Evolutionary conservation across 2,797 vertebrate genomes (phyloP).

Genomic region (Emys orbicularis): DNA sequence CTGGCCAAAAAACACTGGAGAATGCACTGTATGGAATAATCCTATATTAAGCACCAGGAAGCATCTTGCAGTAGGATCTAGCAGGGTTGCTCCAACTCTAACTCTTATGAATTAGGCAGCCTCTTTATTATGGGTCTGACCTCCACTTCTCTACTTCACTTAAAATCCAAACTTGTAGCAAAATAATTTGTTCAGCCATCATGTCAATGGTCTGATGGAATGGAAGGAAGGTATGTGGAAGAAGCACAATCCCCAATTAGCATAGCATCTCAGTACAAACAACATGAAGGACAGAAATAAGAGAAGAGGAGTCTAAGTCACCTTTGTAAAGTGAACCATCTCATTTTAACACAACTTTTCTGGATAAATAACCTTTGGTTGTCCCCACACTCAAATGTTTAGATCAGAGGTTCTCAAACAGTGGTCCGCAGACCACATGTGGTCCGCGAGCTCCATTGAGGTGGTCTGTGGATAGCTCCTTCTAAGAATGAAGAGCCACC

Average conservation of each 20-base stretch:
- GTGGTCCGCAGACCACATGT: too few species aligned
- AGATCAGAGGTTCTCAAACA: background rate
- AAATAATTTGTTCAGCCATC: background rate
- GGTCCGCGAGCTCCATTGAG: too few species aligned
- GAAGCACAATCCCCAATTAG: background rate
- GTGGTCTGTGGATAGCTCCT: too few species aligned
- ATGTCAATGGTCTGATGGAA: background rate
- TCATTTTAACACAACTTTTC: background rate
- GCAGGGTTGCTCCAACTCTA: background rate
- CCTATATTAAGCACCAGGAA: background rate
- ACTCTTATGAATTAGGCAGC: background rate
- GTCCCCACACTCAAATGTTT: background rate
- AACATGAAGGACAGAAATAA: background rate
- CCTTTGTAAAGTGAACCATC: background rate
- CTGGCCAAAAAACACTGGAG: slow-evolving; percentile 9
- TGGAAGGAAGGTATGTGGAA: background rate
- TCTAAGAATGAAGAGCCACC: too few species aligned
- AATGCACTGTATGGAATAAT: background rate
- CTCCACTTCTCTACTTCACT: background rate
- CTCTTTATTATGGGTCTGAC: background rate
- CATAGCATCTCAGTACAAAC: background rate
- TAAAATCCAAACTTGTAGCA: slow-evolving; percentile 25
- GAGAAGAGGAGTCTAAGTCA: background rate
- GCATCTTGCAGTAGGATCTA: background rate
- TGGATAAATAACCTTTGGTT: background rate